Evolutionary conservation across 2,888 invertebrate species (phyloP), one percentile per base, ranked within the genome.

Genomic region (Eupithecia inturbata): DNA sequence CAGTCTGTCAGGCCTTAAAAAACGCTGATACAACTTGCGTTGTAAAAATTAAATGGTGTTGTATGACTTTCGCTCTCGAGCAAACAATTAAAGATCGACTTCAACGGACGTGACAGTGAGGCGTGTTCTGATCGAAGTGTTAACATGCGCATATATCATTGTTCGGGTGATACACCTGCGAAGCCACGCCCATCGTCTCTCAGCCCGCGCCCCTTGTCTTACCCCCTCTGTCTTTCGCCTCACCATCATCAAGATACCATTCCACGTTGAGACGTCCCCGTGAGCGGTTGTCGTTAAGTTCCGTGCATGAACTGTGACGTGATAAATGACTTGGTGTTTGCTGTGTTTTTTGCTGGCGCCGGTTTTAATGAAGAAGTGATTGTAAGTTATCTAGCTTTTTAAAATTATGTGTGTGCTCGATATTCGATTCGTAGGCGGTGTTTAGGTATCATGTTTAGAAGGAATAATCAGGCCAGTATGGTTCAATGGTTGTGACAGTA

Each of bases 61-160:
- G 16, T 26, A 36, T n/a, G 80, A 89, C 89, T 90, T 90, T 91
- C 88, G 85, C 87, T 81, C 82, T 88, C 84, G 36, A 49, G 31
- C 73, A 87, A 91, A 91, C 89, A 92, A 92, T 91, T 90, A 90
- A 83, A 87, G 84, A 77, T 82, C 80, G 80, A 84, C 82, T 83
- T 78, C 76, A 68, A 36, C 79, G 81, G 85, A 85, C 90, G 89
- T 91, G 92, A 93, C 92, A 91, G 86, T 89, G 87, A 94, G 94
- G 94, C 93, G 94, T 92, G 92, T 92, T 88, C 89, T 81, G 82
- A 82, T 82, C 81, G 80, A 80, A 89, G 91, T 92, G 92, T 90
- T 92, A 92, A 92, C 91, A 91, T 90, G 91, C 90, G 92, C 91
- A 92, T 93, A 93, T 89, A 92, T 93, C 92, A 93, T 88, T 83